phyloP scores from a whole-genome alignment of 1,140 invertebrate species.

The Meloidogyne floridensis region DNA sequence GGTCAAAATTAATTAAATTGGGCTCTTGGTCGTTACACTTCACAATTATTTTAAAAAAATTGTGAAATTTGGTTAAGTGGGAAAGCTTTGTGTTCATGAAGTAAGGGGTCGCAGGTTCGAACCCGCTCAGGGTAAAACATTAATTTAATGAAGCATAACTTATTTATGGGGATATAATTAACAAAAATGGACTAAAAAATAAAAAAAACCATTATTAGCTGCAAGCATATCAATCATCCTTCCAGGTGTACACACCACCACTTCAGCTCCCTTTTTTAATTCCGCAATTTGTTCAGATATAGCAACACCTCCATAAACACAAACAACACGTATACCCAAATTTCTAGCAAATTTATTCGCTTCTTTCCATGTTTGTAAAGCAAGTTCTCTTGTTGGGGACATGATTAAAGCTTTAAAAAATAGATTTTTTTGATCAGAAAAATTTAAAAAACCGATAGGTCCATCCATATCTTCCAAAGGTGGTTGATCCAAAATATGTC shows the following conservation, averaged over 20 bases:
- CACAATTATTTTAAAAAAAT: no score
- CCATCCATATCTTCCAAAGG: slow-evolving; percentile 91
- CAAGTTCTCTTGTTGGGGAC: slow-evolving; percentile 95
- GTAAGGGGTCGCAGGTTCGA: no score
- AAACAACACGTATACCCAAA: slow-evolving; percentile 82
- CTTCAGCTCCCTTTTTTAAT: slow-evolving; percentile 93
- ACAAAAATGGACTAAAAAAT: slow-evolving; percentile 21
- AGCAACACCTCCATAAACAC: slow-evolving; percentile 97
- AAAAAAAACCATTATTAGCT: slow-evolving; percentile 81
- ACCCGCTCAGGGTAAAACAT: no score
- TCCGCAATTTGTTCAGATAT: slow-evolving; percentile 97
- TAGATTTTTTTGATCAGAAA: not conserved
- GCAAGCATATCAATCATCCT: slow-evolving; percentile 99
- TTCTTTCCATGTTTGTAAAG: slow-evolving; percentile 97
- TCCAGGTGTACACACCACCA: slow-evolving; percentile 97
- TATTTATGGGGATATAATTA: no score
- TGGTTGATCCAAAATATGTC: slow-evolving; percentile 93
- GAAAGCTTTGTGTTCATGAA: no score
- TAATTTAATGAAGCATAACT: no score
- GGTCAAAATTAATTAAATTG: no score
- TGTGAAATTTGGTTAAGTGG: no score
- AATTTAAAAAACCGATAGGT: slow-evolving; percentile 75
- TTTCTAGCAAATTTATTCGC: slow-evolving; percentile 92
- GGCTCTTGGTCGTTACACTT: no score
- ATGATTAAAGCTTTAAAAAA: slow-evolving; percentile 77